Percentiles rank a stretch among this genome's conserved stretches.
Conservation (phyloP, 2,797 vertebrate genomes). For the Amblyopsis hoosieri region DNA sequence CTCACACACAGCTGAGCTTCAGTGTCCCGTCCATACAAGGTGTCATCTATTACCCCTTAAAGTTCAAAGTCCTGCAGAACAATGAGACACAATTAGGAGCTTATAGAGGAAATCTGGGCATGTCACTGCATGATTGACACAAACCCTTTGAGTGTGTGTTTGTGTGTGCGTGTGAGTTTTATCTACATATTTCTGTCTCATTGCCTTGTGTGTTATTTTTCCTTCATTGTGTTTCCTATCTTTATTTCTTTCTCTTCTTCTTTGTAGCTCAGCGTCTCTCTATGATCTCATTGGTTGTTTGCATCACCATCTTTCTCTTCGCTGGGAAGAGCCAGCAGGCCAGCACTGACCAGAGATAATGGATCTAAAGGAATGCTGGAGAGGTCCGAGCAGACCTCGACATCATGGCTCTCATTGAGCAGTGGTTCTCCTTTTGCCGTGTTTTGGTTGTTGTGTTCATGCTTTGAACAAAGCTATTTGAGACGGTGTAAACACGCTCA, state of each 20-base stretch:
- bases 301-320: background rate
- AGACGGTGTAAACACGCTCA: background rate
- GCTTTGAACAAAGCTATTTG: too few species aligned
- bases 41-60: constrained; percentile 56
- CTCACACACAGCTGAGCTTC: constrained; percentile 2
- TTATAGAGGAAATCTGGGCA: constrained; percentile 68
- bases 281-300: background rate
- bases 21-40: constrained; percentile 39
- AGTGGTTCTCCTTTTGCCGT: too few species aligned
- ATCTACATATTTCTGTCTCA: background rate
- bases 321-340: background rate
- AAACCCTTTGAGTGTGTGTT: constrained; percentile 9
- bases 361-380: constrained; percentile 26
- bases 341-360: constrained; percentile 39
- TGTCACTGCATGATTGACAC: constrained; percentile 54
- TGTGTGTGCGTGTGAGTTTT: constrained; percentile 4
- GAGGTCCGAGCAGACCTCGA: constrained; percentile 27
- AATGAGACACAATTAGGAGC: constrained; percentile 76
- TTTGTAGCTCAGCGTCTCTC: constrained; percentile 1
- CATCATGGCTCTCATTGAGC: constrained; percentile 27
- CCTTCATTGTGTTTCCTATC: constrained; percentile 9
- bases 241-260: constrained; percentile 12
- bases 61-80: constrained; percentile 79
- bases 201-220: background rate
- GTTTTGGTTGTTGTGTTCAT: background rate